Conservation (phyloP, 2,797 vertebrate genomes). For the Chloroceryle amazona region DNA sequence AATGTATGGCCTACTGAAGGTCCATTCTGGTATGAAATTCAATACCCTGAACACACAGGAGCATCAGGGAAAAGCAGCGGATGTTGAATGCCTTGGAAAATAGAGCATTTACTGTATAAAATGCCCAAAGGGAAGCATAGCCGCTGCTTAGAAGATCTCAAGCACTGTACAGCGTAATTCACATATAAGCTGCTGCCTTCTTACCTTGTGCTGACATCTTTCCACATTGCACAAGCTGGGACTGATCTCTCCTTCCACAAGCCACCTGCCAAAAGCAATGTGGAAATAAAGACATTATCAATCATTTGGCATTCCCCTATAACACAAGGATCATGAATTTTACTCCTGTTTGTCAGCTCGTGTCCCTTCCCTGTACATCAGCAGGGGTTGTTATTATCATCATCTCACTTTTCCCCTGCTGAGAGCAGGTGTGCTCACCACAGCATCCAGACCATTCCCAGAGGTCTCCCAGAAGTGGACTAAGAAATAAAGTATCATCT, state of each 20-base stretch:
- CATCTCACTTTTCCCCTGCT: background rate
- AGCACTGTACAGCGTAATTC: background rate
- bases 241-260: constrained; percentile 37
- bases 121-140: constrained; percentile 20
- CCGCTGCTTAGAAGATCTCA: background rate
- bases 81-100: constrained; percentile 16
- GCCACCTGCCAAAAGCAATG: background rate
- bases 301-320: constrained; percentile 17
- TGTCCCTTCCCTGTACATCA: background rate
- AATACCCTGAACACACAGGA: background rate
- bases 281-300: constrained; percentile 15
- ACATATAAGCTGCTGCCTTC: background rate
- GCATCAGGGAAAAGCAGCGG: background rate
- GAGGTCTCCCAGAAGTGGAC: background rate
- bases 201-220: background rate
- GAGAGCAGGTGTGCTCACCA: background rate
- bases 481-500: background rate
- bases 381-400: background rate
- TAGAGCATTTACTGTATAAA: constrained; percentile 8
- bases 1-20: constrained; percentile 14
- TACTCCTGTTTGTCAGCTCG: background rate
- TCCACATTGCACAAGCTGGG: background rate
- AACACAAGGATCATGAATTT: background rate
- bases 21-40: constrained; percentile 3
- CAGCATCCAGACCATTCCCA: background rate